phyloP scores from a whole-genome alignment of 2,888 invertebrate genomes.

The Agrilus biguttatus region DNA sequence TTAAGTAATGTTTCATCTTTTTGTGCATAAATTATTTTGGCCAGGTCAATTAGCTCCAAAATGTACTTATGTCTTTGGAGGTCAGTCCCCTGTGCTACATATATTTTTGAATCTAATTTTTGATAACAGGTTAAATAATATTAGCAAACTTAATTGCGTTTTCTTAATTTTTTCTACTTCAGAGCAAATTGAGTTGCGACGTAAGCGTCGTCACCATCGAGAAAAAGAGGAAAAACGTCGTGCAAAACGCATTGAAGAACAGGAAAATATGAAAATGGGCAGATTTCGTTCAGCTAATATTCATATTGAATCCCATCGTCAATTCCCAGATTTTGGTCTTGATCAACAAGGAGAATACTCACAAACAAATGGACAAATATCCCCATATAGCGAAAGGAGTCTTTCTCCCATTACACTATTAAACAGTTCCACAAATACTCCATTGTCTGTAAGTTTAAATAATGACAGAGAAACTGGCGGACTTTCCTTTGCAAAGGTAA shows the following conservation, averaged over 20 bases:
- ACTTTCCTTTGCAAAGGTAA: conserved; percentile 45
- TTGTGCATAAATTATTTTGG: conserved; percentile 19
- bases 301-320: conserved; percentile 48
- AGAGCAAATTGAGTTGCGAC: conserved; percentile 64
- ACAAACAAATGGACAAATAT: conserved; percentile 4
- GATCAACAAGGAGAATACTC: conserved; percentile 1
- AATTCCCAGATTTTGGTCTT: conserved; percentile 36
- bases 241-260: conserved; percentile 59
- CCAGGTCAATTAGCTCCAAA: conserved; percentile 26
- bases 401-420: conserved; percentile 11
- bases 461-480: conserved; percentile 22
- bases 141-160: conserved; percentile 1
- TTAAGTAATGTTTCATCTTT: conserved; percentile 5
- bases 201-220: conserved; percentile 51
- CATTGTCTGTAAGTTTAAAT: conserved; percentile 15
- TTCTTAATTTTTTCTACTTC: conserved; percentile 8
- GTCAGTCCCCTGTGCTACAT: conserved; percentile 29
- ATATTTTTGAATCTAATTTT: conserved; percentile 3
- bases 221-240: conserved; percentile 66
- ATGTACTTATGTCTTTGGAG: conserved; percentile 14
- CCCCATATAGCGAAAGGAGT: conserved; percentile 22
- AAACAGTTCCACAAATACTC: conserved; percentile 7
- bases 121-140: neutral
- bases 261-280: conserved; percentile 59
- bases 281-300: conserved; percentile 43